A percentile compares a stretch with the other conserved stretches of the same genome.
Conservation (phyloP, 2,113 vertebrate genomes). For the Gnathonemus echidnorhynchus region DNA sequence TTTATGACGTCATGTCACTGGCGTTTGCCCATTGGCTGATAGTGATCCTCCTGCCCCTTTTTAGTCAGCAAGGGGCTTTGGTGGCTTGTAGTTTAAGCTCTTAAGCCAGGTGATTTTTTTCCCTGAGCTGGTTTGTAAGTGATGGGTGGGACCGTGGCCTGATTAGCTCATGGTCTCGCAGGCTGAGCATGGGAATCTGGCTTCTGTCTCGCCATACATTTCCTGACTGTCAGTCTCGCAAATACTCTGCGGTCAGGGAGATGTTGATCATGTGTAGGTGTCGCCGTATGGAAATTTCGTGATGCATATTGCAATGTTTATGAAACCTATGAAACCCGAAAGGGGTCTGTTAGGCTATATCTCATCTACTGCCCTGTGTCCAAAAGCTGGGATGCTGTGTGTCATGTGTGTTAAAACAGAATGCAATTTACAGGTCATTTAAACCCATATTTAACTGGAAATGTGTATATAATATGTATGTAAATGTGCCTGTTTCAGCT, state of each 20-base stretch:
- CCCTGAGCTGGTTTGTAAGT: neutral
- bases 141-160: neutral
- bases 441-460: neutral
- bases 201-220: neutral
- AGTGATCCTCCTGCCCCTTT: neutral
- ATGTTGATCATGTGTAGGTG: neutral
- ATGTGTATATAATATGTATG: neutral
- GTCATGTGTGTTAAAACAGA: neutral
- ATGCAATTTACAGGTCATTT: too few species aligned
- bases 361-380: neutral
- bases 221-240: neutral
- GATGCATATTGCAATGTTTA: too few species aligned
- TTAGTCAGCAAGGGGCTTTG: neutral
- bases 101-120: neutral
- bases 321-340: neutral
- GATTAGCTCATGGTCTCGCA: neutral
- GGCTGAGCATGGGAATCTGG: neutral
- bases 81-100: neutral
- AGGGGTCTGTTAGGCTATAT: neutral
- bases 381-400: neutral
- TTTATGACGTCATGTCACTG: neutral
- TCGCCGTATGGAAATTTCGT: too few species aligned
- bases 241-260: neutral
- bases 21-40: neutral
- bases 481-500: neutral